These are phyloP conservation scores for Nannobrachium achirus DNA, from an alignment of 2,113 vertebrate genomes.

Conservation along the genomic window DNA sequence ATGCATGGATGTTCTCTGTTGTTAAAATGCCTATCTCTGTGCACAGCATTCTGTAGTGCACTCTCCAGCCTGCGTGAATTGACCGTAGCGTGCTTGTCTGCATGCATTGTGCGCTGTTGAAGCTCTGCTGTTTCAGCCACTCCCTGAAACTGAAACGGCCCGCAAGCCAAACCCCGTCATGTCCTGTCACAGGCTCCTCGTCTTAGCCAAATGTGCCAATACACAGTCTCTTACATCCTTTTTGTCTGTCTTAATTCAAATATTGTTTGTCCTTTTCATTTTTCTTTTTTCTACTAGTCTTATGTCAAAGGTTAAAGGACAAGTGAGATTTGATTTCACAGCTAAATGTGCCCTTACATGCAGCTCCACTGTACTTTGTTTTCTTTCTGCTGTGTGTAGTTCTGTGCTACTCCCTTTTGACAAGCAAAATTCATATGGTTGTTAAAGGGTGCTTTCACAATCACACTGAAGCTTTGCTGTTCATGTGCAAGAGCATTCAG, in stretches of 20 bases:
- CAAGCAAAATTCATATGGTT: not conserved
- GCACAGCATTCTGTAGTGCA: constrained; percentile 50
- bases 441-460: constrained; percentile 7
- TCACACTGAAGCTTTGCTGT: constrained; percentile 41
- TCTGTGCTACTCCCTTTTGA: too few relatives aligned
- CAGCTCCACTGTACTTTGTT: constrained; percentile 24
- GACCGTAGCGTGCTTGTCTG: constrained; percentile 49
- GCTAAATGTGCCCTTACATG: constrained; percentile 51
- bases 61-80: constrained; percentile 31
- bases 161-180: constrained; percentile 51
- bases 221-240: constrained; percentile 48
- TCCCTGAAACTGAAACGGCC: constrained; percentile 24
- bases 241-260: constrained; percentile 61
- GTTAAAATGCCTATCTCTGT: constrained; percentile 57
- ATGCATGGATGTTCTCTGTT: constrained; percentile 59
- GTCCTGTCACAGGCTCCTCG: constrained; percentile 3
- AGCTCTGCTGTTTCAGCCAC: constrained; percentile 49
- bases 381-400: not conserved
- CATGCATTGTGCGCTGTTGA: constrained; percentile 56
- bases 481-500: constrained; percentile 34
- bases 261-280: constrained; percentile 33
- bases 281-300: constrained; percentile 29
- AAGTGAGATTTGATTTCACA: constrained; percentile 29
- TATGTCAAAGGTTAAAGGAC: constrained; percentile 39
- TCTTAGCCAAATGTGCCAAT: constrained; percentile 72